These are phyloP conservation scores for roundworm (Caenorhabditis elegans) DNA, from an alignment of 1,140 invertebrate species.

Conservation along the genomic window WBcel235 BX284605.5:13051501-13052000, in stretches of 20 bases:
- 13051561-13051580: too few species aligned
- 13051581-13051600: background rate
- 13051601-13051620: background rate
- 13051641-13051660: background rate
- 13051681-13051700: constrained; percentile 7
- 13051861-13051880: background rate
- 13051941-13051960: background rate
- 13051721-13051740: background rate
- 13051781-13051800: background rate
- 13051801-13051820: background rate
- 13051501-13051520: too few species aligned
- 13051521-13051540: too few species aligned
- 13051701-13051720: background rate
- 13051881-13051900: too few species aligned
- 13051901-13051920: background rate
- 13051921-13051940: background rate
- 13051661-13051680: background rate
- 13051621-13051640: background rate
- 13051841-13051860: background rate
- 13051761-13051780: background rate
- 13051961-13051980: background rate
- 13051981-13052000: background rate
- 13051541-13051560: too few species aligned
- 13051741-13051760: constrained; percentile 11
- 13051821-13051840: background rate